Base-by-base conservation (phyloP, 2,888 invertebrate species). In the Phania funesta region DNA sequence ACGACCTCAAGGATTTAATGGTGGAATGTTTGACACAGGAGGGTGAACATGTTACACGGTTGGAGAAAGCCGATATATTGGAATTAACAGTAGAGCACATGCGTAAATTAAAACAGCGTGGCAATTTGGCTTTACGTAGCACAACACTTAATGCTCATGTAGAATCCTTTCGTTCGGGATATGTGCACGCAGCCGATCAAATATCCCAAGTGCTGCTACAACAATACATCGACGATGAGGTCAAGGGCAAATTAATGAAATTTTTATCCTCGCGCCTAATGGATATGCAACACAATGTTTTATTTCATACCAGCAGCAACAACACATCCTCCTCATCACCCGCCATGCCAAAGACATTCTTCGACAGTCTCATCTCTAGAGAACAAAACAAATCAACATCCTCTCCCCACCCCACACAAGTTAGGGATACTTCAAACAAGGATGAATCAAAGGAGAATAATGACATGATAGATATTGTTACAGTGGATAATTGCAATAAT, bases 1-100 rank as follows among this genome's bases (percentile, higher is more conserved):
- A 97, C 91, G 96, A 97, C 90, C 93, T 97, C 84, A 97, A 97
- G 92, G 97, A 97, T 91, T 92, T 97, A 88, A 96, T 97, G 96
- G 96, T 97, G 44, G 90, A 90, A 83, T 90, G 90, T 64, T 83
- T 90, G 79, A 90, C 96, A 87, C 95, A 95, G 83, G 96, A 96
- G 91, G 96, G 96, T 83, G 96, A 96, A 91, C 96, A 96, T 92
- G 96, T 96, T 62, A 95, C 96, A 84, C 95, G 96, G 87, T 91
- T 96, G 90, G 96, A 96, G 91, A 96, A 96, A 90, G 96, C 96
- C 16, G 96, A 96, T 91, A 96, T 96, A 86, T 92, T 96, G 89
- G 96, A 96, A 89, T 90, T 96, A 89, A 96, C 97, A 5, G 97
- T 97, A 76, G 95, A 96, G 86, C 96, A 97, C 87, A 93, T 97